Conservation (phyloP, 2,797 vertebrate species). For the Oreochromis grahami region DNA sequence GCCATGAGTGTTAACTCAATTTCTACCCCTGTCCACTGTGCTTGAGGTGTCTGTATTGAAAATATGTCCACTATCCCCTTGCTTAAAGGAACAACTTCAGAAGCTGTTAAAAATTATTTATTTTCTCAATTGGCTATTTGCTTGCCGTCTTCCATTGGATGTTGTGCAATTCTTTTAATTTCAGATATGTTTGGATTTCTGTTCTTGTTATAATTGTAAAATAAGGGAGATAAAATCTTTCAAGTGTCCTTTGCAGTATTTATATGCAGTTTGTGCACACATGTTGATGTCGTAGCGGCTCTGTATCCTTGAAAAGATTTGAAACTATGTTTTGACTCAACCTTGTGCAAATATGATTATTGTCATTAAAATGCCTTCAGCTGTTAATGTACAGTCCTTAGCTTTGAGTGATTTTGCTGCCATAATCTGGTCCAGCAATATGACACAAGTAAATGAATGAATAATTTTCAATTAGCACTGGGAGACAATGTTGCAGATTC, state of each 20-base stretch:
- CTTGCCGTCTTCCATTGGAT: background rate
- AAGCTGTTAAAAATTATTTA: constrained; percentile 27
- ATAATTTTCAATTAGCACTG: background rate
- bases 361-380: constrained; percentile 36
- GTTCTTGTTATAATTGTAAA: constrained; percentile 1
- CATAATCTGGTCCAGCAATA: background rate
- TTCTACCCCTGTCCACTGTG: background rate
- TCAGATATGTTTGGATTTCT: constrained; percentile 31
- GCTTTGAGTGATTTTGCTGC: background rate
- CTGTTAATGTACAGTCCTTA: background rate
- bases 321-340: constrained; percentile 7
- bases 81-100: background rate
- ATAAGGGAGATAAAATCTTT: constrained; percentile 4
- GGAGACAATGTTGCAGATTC: background rate
- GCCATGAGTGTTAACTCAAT: background rate
- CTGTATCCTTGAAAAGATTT: background rate
- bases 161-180: constrained; percentile 3
- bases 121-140: constrained; percentile 28
- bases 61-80: background rate
- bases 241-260: constrained; percentile 38
- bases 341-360: constrained; percentile 30
- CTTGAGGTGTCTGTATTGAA: background rate
- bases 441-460: background rate
- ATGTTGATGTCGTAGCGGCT: background rate
- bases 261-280: constrained; percentile 16